Evolutionary conservation across 2,797 vertebrate genomes (phyloP), one percentile per base, ranked within the genome.

Genomic region (Staurois parvus): DNA sequence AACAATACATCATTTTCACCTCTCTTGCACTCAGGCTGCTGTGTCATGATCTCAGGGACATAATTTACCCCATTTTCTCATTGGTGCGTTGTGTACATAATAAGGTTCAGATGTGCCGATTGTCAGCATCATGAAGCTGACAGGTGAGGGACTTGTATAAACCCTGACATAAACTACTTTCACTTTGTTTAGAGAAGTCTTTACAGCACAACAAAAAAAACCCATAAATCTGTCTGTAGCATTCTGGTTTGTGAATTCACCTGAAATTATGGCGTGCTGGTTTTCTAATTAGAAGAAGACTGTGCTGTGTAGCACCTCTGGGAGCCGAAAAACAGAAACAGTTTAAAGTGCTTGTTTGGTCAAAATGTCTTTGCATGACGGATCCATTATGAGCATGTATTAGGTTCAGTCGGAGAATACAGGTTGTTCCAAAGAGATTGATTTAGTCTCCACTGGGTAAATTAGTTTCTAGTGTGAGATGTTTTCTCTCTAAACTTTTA

Each of bases 401-500:
- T 87, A 79, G 85, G 81, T 73, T 87, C 76, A 68, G 42, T 74
- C 68, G 7, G 62, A 83, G 81, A 83, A 83, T 45, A 87, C 76
- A 68, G 69, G 80, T 83, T 87, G 81, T 68, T 87, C 56, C 59
- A 62, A 67, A 79, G 40, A 78, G 76, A 83, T 87, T 87, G 80
- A 87, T 87, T 83, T 87, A 83, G 85, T 68, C 80, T 83, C 80
- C 75, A 56, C 85, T 78, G 85, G 56, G 75, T 87, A 87, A 83
- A 87, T 87, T 77, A 83, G 85, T 87, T 87, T 83, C 80, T 66
- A 83, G 80, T 87, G 68, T 79, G 80, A 83, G 81, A 87, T 77
- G 80, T 87, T 67, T 87, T 86, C 74, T 87, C 76, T 87, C 85
- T 78, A 87, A 86, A 87, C 81, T 87, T 79, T 87, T 83, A 87